Evolutionary conservation across 2,797 vertebrate genomes (phyloP).

Genomic region (Anolis apletophallus): DNA sequence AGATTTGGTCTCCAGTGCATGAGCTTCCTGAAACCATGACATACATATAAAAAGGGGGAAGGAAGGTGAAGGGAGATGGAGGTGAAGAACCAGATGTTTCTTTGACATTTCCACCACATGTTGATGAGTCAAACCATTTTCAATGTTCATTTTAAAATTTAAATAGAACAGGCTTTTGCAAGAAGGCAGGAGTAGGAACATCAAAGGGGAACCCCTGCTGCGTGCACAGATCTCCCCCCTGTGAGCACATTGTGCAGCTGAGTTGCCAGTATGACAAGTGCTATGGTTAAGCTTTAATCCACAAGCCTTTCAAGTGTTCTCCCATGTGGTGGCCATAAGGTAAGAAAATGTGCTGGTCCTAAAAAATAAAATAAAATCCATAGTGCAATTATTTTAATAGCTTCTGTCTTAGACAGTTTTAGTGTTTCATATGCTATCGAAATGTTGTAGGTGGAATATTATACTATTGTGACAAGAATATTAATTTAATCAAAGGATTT

Average conservation of each 20-base stretch:
- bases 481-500: background rate
- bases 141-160: background rate
- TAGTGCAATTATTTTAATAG: background rate
- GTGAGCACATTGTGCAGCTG: background rate
- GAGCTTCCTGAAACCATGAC: background rate
- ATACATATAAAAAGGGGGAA: too few relatives aligned
- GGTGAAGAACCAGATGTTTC: background rate
- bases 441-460: background rate
- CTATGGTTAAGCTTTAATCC: background rate
- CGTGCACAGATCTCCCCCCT: background rate
- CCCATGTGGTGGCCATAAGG: background rate
- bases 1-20: background rate
- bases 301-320: constrained; percentile 1
- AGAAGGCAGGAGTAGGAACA: background rate
- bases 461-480: background rate
- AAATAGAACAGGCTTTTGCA: background rate
- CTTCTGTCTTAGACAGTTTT: background rate
- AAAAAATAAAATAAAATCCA: background rate
- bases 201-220: constrained; percentile 1
- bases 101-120: background rate
- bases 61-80: background rate
- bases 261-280: background rate
- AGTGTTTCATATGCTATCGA: background rate
- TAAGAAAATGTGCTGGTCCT: background rate
- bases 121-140: background rate